Base-by-base conservation (phyloP, 2,797 vertebrate species). In the Masticophis lateralis region DNA sequence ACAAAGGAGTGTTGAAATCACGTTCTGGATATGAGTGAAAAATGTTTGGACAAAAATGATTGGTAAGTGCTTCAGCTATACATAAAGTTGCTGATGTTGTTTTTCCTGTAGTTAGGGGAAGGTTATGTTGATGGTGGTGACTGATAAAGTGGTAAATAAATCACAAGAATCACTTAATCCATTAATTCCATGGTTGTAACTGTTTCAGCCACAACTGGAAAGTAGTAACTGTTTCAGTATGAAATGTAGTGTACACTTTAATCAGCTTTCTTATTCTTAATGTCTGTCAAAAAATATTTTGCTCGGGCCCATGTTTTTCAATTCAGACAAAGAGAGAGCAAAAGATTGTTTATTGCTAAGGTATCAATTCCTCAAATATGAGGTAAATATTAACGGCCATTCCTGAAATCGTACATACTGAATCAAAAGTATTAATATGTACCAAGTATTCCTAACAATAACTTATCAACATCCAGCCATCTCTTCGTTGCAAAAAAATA, bases 151-250 rank as follows among this genome's bases (percentile, higher is more conserved):
- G 93, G 91, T 96, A 93, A 93, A 60, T 89, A 93, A 94, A 94
- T 96, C 96, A 96, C 95, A 94, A 61, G 88, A 95, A 96, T 96
- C 93, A 60, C 90, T n/a, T 94, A 90, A 96, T 83, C 93, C 90
- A 63, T 95, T 95, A 94, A 74, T 96, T 96, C 95, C 95, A 94
- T 95, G 95, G 88, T 95, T 94, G 93, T 89, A 87, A 96, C 86
- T 86, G 0, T 95, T 92, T 86, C 94, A 69, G 92, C 22, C 57
- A 7, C 94, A 79, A 95, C 93, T 95, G 91, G 27, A 89, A 94
- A 93, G 92, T 91, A 86, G 51, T 90, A 94, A 89, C 91, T 94
- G 94, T 91, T 25, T 79, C 59, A 79, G 4, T 22, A 90, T 59
- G 92, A 95, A 94, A 94, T 55, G 57, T 87, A 61, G 79, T 22